Base-by-base conservation (phyloP, 1,140 invertebrate species). In the Hylyphantes graminicola region DNA sequence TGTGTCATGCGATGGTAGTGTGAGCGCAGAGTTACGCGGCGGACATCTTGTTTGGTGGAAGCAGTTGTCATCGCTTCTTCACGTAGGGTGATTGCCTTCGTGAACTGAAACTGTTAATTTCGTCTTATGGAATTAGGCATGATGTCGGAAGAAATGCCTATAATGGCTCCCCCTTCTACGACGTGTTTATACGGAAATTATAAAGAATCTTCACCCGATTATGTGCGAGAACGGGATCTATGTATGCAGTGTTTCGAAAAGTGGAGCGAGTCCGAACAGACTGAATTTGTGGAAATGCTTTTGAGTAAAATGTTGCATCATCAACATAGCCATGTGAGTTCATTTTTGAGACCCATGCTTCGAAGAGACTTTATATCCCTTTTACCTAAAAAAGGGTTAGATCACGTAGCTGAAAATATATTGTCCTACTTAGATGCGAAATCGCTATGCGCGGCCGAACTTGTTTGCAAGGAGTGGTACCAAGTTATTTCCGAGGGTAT, bases 291-390 rank as follows among this genome's bases (percentile, higher is more conserved):
- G 87, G 96, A 99, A 90, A 94, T 96, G 89, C 91, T 99, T 76
- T 90, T 99, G 87, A 93, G 95, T 48, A 93, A 95, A 61, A 99
- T 99, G 97, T 98, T 97, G 90, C 98, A 99, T 91, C 98, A 98
- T 91, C 98, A 99, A 89, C 97, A 99, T 90, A 97, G 97, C 73
- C 96, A 98, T 91, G 97, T 99, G 88, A 98, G 99, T 90, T 94
- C 95, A 48, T 99, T 96, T 91, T 93, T 99, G 79, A 97, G 97
- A 89, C 98, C 98, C 2, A 99, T 99, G 97, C 91, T 99, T 87
- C 97, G 99, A 90, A 93, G 98, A 88, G 98, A 99, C 90, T 99
- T 99, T 90, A 99, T 99, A 89, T 96, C 96, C 77, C 92, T 99
- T 88, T 91, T 99, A 90, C 98, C 98, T 90, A 98, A 97, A 90